Conservation (phyloP, 1,140 invertebrate species). For the Chionoecetes opilio region DNA sequence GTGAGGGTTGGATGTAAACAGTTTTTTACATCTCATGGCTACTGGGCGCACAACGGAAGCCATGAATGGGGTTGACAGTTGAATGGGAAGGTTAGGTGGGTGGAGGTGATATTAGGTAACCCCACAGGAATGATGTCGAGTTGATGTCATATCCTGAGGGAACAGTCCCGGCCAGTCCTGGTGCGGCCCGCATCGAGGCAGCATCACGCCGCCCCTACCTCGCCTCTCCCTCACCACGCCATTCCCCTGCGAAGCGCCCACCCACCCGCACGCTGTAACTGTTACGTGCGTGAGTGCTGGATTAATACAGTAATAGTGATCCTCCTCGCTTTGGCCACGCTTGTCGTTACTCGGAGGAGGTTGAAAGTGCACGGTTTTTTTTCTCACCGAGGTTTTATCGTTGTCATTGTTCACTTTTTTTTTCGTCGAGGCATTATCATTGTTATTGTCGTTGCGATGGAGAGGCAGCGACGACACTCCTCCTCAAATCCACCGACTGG, state of each 20-base stretch:
- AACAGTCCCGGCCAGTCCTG: slow-evolving; percentile 56
- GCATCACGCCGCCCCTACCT: slow-evolving; percentile 42
- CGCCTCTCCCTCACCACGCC: background rate
- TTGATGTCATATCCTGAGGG: slow-evolving; percentile 72
- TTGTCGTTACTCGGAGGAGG: background rate
- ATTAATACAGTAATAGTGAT: too few relatives aligned
- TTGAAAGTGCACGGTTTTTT: background rate
- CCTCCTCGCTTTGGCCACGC: too few relatives aligned
- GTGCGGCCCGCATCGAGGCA: slow-evolving; percentile 45
- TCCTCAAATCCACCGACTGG: background rate
- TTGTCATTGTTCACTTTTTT: background rate
- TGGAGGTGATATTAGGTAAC: slow-evolving; percentile 70
- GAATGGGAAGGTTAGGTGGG: background rate
- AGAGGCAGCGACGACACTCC: slow-evolving; percentile 36
- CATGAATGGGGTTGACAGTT: background rate
- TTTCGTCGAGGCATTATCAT: background rate
- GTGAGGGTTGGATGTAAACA: too few relatives aligned
- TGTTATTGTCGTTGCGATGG: background rate
- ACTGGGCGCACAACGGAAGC: background rate
- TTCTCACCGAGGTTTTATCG: background rate
- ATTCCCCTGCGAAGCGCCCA: background rate
- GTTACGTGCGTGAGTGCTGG: background rate
- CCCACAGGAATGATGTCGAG: slow-evolving; percentile 53
- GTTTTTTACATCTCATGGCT: too few relatives aligned
- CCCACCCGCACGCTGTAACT: background rate